Evolutionary conservation across 2,888 invertebrate species (phyloP).

Genomic region (Lacanobia wlatinum): DNA sequence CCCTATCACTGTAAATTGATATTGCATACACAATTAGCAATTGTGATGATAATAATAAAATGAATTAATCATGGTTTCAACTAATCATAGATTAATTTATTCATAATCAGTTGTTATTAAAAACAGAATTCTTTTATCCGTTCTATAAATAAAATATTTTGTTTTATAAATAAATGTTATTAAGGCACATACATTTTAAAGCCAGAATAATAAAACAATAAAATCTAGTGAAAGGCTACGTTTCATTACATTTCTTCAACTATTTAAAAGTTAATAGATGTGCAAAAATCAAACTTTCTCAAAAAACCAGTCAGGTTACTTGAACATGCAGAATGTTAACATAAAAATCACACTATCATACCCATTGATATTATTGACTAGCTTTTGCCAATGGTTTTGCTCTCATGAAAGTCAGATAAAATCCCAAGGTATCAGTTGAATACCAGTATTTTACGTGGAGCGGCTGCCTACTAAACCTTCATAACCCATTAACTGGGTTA

Average conservation of each 20-base stretch:
- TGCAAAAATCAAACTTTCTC: background rate
- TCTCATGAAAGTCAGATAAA: background rate
- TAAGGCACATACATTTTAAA: background rate
- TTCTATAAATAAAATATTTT: background rate
- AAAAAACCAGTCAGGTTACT: background rate
- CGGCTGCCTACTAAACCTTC: too few species aligned
- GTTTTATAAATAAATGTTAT: background rate
- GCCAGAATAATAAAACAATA: background rate
- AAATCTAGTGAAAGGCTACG: background rate
- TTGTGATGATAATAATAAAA: constrained; percentile 57
- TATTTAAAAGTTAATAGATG: background rate
- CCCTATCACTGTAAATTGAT: constrained; percentile 70
- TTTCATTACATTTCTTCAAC: background rate
- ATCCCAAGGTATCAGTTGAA: background rate
- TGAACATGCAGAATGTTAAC: background rate
- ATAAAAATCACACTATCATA: background rate
- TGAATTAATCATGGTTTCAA: constrained; percentile 17
- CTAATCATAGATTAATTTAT: constrained; percentile 27
- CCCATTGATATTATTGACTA: background rate
- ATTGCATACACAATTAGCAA: constrained; percentile 59
- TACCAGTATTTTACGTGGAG: too few species aligned
- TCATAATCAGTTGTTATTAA: constrained; percentile 8
- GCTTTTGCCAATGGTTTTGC: too few species aligned
- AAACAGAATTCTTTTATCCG: background rate
- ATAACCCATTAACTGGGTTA: too few species aligned